Evolutionary conservation across 53 echinoderm and acorn worm genomes (phyloP).

Genomic region (Zoroaster sp.): DNA sequence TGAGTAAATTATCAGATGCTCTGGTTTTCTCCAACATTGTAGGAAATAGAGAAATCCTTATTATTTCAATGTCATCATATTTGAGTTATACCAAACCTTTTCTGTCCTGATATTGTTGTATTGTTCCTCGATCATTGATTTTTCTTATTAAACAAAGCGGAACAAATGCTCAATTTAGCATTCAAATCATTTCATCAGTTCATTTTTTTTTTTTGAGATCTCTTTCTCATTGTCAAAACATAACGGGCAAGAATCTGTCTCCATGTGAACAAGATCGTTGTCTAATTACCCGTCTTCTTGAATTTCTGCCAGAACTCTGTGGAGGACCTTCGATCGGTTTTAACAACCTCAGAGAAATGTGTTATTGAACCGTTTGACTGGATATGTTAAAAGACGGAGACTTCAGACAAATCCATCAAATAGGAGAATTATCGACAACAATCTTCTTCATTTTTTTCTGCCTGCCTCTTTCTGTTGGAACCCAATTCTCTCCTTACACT

Average conservation of each 20-base stretch:
- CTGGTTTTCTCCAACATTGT: background rate
- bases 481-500: slow-evolving; percentile 41
- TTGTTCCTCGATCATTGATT: background rate
- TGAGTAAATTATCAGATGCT: background rate
- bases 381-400: slow-evolving; percentile 30
- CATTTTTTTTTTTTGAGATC: background rate
- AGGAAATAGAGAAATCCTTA: background rate
- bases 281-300: slow-evolving; percentile 47
- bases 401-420: slow-evolving; percentile 51
- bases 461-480: background rate
- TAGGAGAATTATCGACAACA: slow-evolving; percentile 46
- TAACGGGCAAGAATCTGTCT: background rate
- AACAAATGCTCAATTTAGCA: background rate
- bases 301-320: slow-evolving; percentile 14
- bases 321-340: slow-evolving; percentile 34
- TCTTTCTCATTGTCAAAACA: slow-evolving; percentile 28
- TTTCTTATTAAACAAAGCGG: background rate
- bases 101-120: background rate
- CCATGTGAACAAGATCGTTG: background rate
- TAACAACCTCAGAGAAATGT: slow-evolving; percentile 44
- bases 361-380: slow-evolving; percentile 55
- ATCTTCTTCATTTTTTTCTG: slow-evolving; percentile 25
- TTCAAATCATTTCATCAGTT: background rate
- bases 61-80: background rate
- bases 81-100: background rate